Evolutionary conservation across 2,888 invertebrate species (phyloP).

Genomic region (Thyatira batis): DNA sequence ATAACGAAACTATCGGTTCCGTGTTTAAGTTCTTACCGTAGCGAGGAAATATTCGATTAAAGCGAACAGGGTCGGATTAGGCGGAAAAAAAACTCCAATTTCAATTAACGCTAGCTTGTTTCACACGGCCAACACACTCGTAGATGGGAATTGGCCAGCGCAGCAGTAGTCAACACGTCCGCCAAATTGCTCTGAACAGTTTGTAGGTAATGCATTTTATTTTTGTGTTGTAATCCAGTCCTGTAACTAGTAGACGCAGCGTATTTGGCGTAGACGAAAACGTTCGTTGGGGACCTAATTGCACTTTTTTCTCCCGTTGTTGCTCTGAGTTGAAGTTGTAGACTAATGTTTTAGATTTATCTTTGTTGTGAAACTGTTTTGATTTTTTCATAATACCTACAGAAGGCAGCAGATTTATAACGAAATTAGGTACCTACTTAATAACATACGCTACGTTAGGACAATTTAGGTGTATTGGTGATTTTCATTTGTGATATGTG

Average conservation of each 20-base stretch:
- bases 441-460: too few relatives aligned
- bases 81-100: conserved; percentile 62
- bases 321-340: conserved; percentile 15
- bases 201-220: conserved; percentile 54
- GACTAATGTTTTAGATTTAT: not conserved
- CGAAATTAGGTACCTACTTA: too few relatives aligned
- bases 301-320: conserved; percentile 30
- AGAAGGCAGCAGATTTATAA: too few relatives aligned
- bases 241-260: conserved; percentile 55
- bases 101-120: conserved; percentile 77
- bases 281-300: conserved; percentile 50
- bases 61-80: conserved; percentile 48
- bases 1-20: not conserved
- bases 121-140: conserved; percentile 43
- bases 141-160: conserved; percentile 52
- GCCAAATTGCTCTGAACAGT: conserved; percentile 58
- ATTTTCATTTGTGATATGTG: too few relatives aligned
- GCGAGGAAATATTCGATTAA: conserved; percentile 38
- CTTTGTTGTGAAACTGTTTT: not conserved
- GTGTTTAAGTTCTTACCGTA: not conserved
- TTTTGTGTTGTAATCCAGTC: conserved; percentile 55
- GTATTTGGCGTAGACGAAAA: conserved; percentile 45
- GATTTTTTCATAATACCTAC: too few relatives aligned
- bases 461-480: too few relatives aligned
- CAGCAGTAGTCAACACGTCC: conserved; percentile 49